Evolutionary conservation across 2,113 vertebrate species (phyloP), one percentile per base, ranked within the genome.

Genomic region (Onychorhynchus coronatus): DNA sequence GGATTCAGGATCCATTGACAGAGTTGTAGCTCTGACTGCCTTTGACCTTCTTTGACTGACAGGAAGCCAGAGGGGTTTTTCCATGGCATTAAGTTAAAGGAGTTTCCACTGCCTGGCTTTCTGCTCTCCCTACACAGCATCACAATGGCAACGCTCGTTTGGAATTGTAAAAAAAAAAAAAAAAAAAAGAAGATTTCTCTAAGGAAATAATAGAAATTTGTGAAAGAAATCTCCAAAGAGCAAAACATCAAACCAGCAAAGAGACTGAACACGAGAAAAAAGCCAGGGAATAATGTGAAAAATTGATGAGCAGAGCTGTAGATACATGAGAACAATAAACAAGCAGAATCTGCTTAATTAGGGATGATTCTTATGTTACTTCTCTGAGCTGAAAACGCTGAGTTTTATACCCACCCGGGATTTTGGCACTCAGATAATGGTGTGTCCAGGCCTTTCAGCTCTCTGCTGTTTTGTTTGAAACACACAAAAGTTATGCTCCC

Each of bases 11-110:
- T 88, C 68, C 78, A 31, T 30, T 37, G 87, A 87, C 80, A 85
- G 61, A 20, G 66, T 70, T 59, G 80, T 6, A 62, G 71, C 72
- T 66, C 55, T 73, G 93, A 44, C 75, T 79, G 28, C 21, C 6
- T 85, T 76, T 42, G 95, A 95, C 93, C 68, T 75, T 78, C 74
- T 58, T 46, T 73, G 87, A 84, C 76, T 53, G 62, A 85, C 67
- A 67, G n/a, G 85, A 41, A 92, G 95, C 97, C 94, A 63, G 74
- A 75, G 97, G 98, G 71, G 56, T 96, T 98, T 98, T 98, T 98
- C 98, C 98, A 96, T 97, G 94, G 67, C 55, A 66, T 83, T 73
- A 88, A 80, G 61, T 70, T 87, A 97, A 87, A 96, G 95, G 89
- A 96, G 89, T 98, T 98, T 98, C 97, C 97, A 97, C 92, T 96